Conservation (phyloP, 2,888 invertebrate species). For the Poecilobothrus nobilitatus region DNA sequence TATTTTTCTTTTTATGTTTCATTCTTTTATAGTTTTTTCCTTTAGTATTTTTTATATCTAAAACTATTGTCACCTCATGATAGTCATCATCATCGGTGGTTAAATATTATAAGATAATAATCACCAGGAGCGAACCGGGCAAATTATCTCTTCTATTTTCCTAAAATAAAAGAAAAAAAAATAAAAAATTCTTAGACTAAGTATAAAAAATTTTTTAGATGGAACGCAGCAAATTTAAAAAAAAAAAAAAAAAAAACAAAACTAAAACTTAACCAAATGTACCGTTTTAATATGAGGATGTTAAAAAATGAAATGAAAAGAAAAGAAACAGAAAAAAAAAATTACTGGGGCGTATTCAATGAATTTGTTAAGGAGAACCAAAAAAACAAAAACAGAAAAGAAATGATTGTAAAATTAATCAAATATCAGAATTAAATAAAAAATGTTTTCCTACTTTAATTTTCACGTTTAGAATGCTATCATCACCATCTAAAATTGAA, state of each 20-base stretch:
- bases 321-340: neutral
- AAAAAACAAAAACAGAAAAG: neutral
- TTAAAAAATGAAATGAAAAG: neutral
- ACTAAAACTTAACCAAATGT: neutral
- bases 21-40: neutral
- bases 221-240: neutral
- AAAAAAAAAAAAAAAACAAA: neutral
- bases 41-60: neutral
- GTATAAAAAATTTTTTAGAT: neutral
- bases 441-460: too few relatives aligned
- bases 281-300: neutral
- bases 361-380: neutral
- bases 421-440: neutral
- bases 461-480: too few relatives aligned
- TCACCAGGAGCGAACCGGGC: neutral
- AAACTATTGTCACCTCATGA: constrained; percentile 1
- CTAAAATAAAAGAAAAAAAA: too few relatives aligned
- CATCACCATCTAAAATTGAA: too few relatives aligned
- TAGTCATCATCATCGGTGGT: neutral
- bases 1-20: neutral
- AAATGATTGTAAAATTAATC: neutral
- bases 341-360: neutral
- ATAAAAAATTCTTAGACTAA: neutral
- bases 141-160: neutral
- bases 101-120: neutral